phyloP scores from a whole-genome alignment of 1,140 invertebrate species.

The Aricia agestis region DNA sequence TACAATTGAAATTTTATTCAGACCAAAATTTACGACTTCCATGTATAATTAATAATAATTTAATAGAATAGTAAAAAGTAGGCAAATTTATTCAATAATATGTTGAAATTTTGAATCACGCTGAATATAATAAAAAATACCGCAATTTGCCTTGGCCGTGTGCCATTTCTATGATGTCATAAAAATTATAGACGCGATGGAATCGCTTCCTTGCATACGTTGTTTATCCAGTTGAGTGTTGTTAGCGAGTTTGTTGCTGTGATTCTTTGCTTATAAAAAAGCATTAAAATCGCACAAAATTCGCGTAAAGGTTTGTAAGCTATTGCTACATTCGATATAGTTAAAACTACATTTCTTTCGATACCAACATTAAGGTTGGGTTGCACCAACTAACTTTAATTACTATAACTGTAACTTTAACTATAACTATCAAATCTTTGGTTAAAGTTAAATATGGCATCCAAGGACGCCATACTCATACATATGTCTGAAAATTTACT shows the following conservation, averaged over 20 bases:
- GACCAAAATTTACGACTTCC: too few relatives aligned
- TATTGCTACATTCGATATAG: slow-evolving; percentile 4
- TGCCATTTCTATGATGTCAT: slow-evolving; percentile 66
- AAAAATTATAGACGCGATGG: slow-evolving; percentile 64
- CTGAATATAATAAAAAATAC: slow-evolving; percentile 51
- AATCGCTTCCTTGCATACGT: slow-evolving; percentile 43
- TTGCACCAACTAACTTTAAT: too few relatives aligned
- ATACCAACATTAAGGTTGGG: too few relatives aligned
- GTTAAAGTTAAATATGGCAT: too few relatives aligned
- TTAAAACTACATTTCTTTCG: too few relatives aligned
- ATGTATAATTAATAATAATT: too few relatives aligned
- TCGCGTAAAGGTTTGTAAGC: background rate
- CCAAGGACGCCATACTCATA: too few relatives aligned
- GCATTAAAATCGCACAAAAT: slow-evolving; percentile 4
- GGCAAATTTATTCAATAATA: background rate
- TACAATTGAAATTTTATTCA: too few relatives aligned
- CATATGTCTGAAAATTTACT: too few relatives aligned
- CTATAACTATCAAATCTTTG: too few relatives aligned
- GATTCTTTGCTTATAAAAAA: slow-evolving; percentile 13
- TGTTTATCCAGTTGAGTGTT: slow-evolving; percentile 23
- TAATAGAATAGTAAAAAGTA: too few relatives aligned
- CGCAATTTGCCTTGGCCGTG: slow-evolving; percentile 50
- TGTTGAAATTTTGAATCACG: slow-evolving; percentile 32
- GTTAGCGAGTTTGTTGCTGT: slow-evolving; percentile 7
- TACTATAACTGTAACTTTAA: too few relatives aligned